Evolutionary conservation across 2,113 vertebrate species (phyloP), one percentile per base, ranked within the genome.

Genomic region (Trematomus loennbergii): DNA sequence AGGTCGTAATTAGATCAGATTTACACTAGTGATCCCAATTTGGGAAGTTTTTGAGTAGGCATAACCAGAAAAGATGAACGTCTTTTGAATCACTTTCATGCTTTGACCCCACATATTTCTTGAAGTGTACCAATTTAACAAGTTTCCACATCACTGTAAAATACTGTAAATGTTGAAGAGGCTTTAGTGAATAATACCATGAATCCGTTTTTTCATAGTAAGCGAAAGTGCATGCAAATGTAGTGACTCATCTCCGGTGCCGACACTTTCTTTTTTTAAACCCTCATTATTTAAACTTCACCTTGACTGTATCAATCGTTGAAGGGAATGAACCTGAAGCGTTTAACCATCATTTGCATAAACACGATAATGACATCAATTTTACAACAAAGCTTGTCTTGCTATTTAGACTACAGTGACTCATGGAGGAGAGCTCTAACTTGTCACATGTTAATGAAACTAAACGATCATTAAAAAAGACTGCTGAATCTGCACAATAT

Each of bases 401-500:
- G 12, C 29, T 17, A 4, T 50, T n/a, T 45, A 13, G 29, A 16
- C 15, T 13, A 36, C 9, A 45, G 43, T 59, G 29, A 16, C 4
- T 25, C 67, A 13, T 7, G 4, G 66, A 17, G 12, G 12, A 61
- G 18, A 45, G 7, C 40, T 43, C 48, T 45, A 20, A 61, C 45
- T 45, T 4, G 9, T 12, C 58, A 22, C 15, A n/a, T 81, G 61
- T 68, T 73, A 78, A 84, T 69, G 18, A 57, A 55, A 33, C 45
- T 53, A 67, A 75, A 46, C 3, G 48, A 33, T 65, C 33, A 71
- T 1, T 59, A 15, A 43, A 62, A 50, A 33, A 54, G 48, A 49
- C 49, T 79, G 72, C 78, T 74, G 68, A 75, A 62, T 69, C 33
- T 49, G 40, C 40, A 75, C 8, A 7, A 29, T 4, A 33, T 49